Evolutionary conservation across 2,797 vertebrate genomes (phyloP).

Genomic region (Sciaenops ocellatus): DNA sequence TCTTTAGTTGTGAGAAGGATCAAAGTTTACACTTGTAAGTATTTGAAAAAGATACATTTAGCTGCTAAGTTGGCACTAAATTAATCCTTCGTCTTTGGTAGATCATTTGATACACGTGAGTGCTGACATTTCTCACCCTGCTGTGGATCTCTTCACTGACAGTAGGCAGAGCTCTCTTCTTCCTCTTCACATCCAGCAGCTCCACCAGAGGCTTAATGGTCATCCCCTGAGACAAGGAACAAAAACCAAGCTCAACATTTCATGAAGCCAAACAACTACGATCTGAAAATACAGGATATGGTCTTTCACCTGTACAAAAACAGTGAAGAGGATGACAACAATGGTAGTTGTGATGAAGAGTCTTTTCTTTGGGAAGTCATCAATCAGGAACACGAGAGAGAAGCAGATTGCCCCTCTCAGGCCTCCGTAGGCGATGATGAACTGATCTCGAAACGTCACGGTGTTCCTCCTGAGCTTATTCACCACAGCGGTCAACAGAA

Average conservation of each 20-base stretch:
- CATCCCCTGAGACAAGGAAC: conserved; percentile 82
- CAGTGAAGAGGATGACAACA: conserved; percentile 93
- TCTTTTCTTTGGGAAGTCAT: conserved; percentile 87
- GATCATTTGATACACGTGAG: too few species aligned
- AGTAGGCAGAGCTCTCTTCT: conserved; percentile 85
- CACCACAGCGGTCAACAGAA: conserved; percentile 92
- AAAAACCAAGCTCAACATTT: background rate
- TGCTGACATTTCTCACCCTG: conserved; percentile 77
- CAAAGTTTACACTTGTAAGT: background rate
- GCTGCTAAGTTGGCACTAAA: too few species aligned
- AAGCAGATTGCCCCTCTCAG: conserved; percentile 94
- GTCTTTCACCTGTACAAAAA: conserved; percentile 82
- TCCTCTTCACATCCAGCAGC: conserved; percentile 88
- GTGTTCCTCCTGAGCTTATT: conserved; percentile 94
- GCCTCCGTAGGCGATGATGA: conserved; percentile 95
- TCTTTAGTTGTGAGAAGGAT: background rate
- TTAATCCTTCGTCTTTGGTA: too few species aligned
- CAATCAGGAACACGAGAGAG: conserved; percentile 91
- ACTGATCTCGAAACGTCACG: conserved; percentile 93
- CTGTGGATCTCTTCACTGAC: conserved; percentile 90
- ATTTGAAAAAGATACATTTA: background rate
- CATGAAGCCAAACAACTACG: background rate
- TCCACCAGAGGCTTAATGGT: conserved; percentile 89
- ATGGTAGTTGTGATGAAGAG: conserved; percentile 94
- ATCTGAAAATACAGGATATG: background rate